phyloP scores from a whole-genome alignment of 2,888 invertebrate genomes.

The Lycaena phlaeas region DNA sequence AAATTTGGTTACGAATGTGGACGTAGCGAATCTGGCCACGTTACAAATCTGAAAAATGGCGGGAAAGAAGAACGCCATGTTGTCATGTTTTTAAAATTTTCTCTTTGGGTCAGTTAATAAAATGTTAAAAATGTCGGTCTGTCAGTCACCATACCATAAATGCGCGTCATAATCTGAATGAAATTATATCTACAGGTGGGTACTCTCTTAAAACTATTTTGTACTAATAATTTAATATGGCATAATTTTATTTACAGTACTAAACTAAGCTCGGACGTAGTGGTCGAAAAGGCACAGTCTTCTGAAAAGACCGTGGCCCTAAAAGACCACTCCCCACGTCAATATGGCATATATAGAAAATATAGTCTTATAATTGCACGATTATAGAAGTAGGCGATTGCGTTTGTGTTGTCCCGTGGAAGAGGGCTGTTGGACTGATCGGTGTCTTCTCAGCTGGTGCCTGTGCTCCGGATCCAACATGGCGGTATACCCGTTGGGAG shows the following conservation, averaged over 20 bases:
- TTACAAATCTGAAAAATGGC: no score
- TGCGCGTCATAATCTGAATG: constrained; percentile 20
- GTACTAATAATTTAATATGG: constrained; percentile 46
- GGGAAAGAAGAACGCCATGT: background rate
- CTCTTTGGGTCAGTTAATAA: background rate
- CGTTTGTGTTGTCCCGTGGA: constrained; percentile 18
- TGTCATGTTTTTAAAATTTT: background rate
- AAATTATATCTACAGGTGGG: constrained; percentile 30
- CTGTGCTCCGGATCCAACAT: constrained; percentile 90
- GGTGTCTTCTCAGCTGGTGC: constrained; percentile 79
- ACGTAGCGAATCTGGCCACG: no score
- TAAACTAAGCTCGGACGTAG: constrained; percentile 7
- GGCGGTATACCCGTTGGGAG: constrained; percentile 82
- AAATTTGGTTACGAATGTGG: no score
- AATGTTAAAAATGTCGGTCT: background rate
- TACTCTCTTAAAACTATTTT: constrained; percentile 28
- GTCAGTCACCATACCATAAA: background rate
- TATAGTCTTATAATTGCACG: constrained; percentile 12
- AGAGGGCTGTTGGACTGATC: constrained; percentile 33
- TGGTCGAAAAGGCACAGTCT: constrained; percentile 11
- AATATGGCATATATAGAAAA: constrained; percentile 11
- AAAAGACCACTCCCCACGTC: constrained; percentile 19
- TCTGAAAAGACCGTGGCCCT: constrained; percentile 17
- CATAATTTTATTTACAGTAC: constrained; percentile 31
- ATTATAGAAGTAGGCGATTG: constrained; percentile 20